phyloP scores from a whole-genome alignment of 2,888 invertebrate genomes.

The Drosophila phalerata region DNA sequence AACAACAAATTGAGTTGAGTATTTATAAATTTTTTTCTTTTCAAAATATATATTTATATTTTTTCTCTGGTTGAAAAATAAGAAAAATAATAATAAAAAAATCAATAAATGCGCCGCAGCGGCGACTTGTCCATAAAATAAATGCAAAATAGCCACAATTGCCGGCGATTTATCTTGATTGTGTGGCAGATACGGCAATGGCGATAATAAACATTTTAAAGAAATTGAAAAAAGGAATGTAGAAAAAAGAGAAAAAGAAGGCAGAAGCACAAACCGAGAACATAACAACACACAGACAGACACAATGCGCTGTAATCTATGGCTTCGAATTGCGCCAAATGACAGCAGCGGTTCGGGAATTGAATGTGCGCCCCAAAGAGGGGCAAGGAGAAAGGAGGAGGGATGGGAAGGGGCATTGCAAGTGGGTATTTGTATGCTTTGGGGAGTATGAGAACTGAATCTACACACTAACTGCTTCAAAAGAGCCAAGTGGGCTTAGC shows the following conservation, averaged over 20 bases:
- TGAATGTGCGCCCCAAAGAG: slow-evolving; percentile 12
- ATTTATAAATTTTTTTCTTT: slow-evolving; percentile 32
- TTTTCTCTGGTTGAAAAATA: slow-evolving; percentile 6
- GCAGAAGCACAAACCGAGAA: neutral
- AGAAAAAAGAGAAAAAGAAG: neutral
- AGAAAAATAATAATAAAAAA: slow-evolving; percentile 62
- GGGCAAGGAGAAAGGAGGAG: neutral
- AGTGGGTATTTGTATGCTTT: slow-evolving; percentile 20
- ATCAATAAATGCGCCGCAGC: slow-evolving; percentile 72
- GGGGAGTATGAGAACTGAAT: slow-evolving; percentile 6
- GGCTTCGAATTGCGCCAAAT: slow-evolving; percentile 40
- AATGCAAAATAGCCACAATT: slow-evolving; percentile 71
- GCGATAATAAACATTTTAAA: slow-evolving; percentile 70
- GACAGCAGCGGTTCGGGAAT: slow-evolving; percentile 37
- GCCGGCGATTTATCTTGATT: slow-evolving; percentile 76
- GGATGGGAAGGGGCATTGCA: neutral
- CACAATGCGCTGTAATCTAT: slow-evolving; percentile 45
- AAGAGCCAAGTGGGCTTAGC: slow-evolving; percentile 58
- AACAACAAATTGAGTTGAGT: slow-evolving; percentile 25
- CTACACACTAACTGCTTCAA: slow-evolving; percentile 35
- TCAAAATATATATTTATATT: slow-evolving; percentile 34
- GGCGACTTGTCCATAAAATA: slow-evolving; percentile 72
- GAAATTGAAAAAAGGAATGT: slow-evolving; percentile 51
- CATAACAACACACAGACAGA: slow-evolving; percentile 24
- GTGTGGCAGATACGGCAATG: slow-evolving; percentile 56